phyloP scores from a whole-genome alignment of 2,888 invertebrate species.

The Drosophila greeni region DNA sequence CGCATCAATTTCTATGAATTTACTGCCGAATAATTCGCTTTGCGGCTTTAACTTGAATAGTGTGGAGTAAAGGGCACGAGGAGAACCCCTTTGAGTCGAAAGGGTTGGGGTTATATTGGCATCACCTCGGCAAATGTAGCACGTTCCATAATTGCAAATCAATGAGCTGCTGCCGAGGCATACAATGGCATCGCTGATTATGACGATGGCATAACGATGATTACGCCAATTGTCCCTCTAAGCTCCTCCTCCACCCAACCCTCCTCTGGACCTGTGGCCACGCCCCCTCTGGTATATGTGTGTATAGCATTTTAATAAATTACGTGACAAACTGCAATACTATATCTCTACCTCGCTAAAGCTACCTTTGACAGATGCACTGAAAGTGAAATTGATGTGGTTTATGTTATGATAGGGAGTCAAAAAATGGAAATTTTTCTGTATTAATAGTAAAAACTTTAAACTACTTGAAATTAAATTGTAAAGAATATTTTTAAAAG shows the following conservation, averaged over 20 bases:
- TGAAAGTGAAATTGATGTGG: background rate
- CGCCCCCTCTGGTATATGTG: conserved; percentile 33
- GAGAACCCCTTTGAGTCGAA: conserved; percentile 7
- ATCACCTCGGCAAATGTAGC: conserved; percentile 48
- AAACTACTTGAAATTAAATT: background rate
- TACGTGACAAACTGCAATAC: conserved; percentile 71
- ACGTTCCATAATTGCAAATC: conserved; percentile 73
- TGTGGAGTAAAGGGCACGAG: background rate
- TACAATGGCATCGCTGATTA: conserved; percentile 69
- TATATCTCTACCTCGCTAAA: conserved; percentile 36
- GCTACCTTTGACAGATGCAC: conserved; percentile 13
- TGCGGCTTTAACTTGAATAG: conserved; percentile 18
- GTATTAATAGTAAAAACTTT: no score
- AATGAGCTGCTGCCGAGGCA: conserved; percentile 59
- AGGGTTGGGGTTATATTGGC: conserved; percentile 11
- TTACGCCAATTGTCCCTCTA: conserved; percentile 65
- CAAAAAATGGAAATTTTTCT: no score
- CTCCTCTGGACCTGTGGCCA: conserved; percentile 5
- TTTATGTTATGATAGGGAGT: no score
- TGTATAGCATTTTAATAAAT: conserved; percentile 72
- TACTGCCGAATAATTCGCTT: conserved; percentile 4
- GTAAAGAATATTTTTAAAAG: background rate
- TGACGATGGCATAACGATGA: conserved; percentile 68
- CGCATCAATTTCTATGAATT: background rate
- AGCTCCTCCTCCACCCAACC: conserved; percentile 11